Conservation (phyloP, 2,888 invertebrate species). For the Venusia cambrica region DNA sequence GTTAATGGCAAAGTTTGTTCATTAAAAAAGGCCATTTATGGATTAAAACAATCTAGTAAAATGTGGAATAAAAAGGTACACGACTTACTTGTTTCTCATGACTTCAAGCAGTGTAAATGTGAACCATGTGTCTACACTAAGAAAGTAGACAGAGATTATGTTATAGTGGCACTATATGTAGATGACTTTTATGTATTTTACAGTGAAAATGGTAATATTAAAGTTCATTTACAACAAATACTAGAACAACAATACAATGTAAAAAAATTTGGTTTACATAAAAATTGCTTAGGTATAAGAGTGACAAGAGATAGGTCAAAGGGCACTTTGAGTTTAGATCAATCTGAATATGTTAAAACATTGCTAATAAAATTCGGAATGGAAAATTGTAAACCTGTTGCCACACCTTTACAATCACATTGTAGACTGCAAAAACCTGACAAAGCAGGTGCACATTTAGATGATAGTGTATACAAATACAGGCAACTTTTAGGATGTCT, state of each 20-base stretch:
- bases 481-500: not conserved
- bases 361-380: too few species aligned
- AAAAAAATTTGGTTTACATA: too few species aligned
- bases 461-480: too few species aligned
- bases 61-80: constrained; percentile 27
- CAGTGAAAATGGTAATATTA: not conserved
- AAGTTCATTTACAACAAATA: not conserved
- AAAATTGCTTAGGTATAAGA: too few species aligned
- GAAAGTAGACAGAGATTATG: constrained; percentile 4
- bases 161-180: constrained; percentile 28
- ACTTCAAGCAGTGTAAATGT: constrained; percentile 5
- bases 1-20: constrained; percentile 3
- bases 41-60: constrained; percentile 29
- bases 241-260: not conserved
- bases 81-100: not conserved
- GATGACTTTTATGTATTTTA: constrained; percentile 29
- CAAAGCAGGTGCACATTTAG: too few species aligned
- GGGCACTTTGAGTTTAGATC: too few species aligned
- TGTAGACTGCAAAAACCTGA: too few species aligned
- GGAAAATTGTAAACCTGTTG: too few species aligned
- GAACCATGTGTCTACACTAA: constrained; percentile 14
- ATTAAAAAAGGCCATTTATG: constrained; percentile 30
- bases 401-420: too few species aligned
- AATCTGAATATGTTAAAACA: too few species aligned
- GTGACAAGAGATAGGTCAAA: too few species aligned